Evolutionary conservation across 2,797 vertebrate species (phyloP), one percentile per base, ranked within the genome.

Genomic region (Lacerta bilineata): DNA sequence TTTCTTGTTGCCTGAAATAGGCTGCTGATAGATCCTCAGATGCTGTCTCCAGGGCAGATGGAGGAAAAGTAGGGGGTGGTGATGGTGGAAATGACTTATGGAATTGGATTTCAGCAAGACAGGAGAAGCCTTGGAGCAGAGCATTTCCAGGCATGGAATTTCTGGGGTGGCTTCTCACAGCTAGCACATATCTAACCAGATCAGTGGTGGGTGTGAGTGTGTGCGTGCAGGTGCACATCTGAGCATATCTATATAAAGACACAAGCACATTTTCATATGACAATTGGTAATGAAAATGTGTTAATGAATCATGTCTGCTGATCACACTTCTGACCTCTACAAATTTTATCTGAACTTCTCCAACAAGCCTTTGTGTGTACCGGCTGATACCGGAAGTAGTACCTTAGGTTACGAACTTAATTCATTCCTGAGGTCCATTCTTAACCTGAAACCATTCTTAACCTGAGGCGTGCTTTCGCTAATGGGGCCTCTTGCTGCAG

Each of bases 1-100:
- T n/a, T 6, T 29, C 61, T 50, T 83, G 39, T 50, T 77, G 43
- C 33, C 41, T 36, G 23, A 55, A 76, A 76, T 46, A 68, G 71
- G 41, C 15, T 39, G 39, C 15, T 83, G 29, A 81, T 55, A 64
- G 33, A 74, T 25, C 41, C 33, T 75, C 59, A 85, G 36, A 55
- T 55, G 23, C 33, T 66, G 18, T 33, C 46, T 80, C 46, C 39
- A 72, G n/a, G 29, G 72, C 29, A 43, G 18, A 66, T 33, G 41
- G 59, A 72, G 11, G 46, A n/a, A 20, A 33, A 71, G 69, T n/a
- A 29, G 50, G 13, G 13, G 50, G 50, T 4, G 3, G 50, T 55
- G 50, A 55, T 55, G 61, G 61, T 8, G 15, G 17, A 80, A 74
- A 80, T 89, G n/a, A 69, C 29, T 85, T 85, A 80, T 11, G 8